These are phyloP conservation scores for Sebastes cheni DNA, from an alignment of 2,797 vertebrate genomes.

Conservation along the genomic window DNA sequence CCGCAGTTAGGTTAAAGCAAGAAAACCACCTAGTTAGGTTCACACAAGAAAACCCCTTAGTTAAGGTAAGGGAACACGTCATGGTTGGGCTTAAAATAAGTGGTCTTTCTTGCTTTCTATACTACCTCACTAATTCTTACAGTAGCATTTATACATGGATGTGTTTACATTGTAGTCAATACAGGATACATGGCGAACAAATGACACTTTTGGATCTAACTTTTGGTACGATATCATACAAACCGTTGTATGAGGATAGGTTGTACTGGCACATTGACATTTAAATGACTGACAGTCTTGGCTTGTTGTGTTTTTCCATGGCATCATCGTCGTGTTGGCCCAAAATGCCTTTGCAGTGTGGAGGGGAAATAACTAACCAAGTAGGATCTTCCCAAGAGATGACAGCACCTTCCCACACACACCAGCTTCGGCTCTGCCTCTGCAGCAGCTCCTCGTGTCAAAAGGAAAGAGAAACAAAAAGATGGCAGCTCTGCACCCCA, in stretches of 20 bases:
- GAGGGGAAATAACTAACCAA: neutral
- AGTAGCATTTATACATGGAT: no score
- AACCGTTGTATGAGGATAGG: neutral
- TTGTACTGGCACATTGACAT: neutral
- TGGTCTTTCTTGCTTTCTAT: no score
- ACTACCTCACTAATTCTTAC: no score
- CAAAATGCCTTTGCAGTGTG: neutral
- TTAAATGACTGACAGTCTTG: neutral
- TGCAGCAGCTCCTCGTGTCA: neutral
- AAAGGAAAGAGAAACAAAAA: neutral
- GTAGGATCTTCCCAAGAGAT: neutral
- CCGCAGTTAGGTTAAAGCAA: no score
- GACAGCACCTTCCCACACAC: slow-evolving; percentile 21
- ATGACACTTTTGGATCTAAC: no score
- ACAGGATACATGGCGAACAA: no score
- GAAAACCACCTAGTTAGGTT: no score
- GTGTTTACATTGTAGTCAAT: no score
- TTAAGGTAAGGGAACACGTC: no score
- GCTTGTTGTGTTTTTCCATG: neutral
- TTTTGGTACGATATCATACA: no score
- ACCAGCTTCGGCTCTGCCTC: neutral
- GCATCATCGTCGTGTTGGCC: neutral
- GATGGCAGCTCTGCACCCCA: neutral
- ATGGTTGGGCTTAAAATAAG: no score
- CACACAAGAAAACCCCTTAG: no score